A percentile compares a stretch with the other conserved stretches of the same genome.
Evolutionary conservation across 2,797 vertebrate species (phyloP).

Genomic region (Sebastes baramenuke): DNA sequence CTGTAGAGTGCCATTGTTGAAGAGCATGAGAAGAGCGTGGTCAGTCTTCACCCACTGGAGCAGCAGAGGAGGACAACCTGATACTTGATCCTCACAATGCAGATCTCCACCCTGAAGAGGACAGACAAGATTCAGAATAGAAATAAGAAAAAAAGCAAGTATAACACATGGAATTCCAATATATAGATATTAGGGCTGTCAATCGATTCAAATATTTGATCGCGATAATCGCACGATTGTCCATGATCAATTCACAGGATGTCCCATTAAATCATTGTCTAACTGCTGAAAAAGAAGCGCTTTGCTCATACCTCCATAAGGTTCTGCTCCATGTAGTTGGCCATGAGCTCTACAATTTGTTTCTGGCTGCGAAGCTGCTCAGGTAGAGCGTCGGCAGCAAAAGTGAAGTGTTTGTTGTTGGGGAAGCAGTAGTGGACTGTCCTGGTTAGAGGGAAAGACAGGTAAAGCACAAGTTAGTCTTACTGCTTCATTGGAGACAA

Average conservation of each 20-base stretch:
- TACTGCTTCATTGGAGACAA: neutral
- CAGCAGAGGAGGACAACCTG: conserved; percentile 85
- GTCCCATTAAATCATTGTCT: neutral
- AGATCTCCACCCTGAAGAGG: conserved; percentile 91
- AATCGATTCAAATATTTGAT: too few relatives aligned
- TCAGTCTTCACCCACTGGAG: conserved; percentile 99
- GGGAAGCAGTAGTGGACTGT: conserved; percentile 94
- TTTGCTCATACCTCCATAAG: conserved; percentile 91
- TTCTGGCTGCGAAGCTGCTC: conserved; percentile 93
- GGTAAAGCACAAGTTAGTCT: neutral
- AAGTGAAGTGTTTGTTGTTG: conserved; percentile 93
- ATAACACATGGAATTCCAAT: too few relatives aligned
- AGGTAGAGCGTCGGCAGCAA: conserved; percentile 85
- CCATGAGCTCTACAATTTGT: conserved; percentile 91
- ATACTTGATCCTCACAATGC: conserved; percentile 76
- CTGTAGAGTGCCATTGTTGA: conserved; percentile 95
- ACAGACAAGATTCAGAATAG: neutral
- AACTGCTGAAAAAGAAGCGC: accelerated
- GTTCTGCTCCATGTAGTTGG: conserved; percentile 97
- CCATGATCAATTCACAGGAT: neutral
- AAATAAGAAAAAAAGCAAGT: too few relatives aligned
- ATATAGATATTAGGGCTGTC: too few relatives aligned
- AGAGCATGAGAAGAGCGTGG: conserved; percentile 96
- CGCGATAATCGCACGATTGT: too few relatives aligned
- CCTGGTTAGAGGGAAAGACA: conserved; percentile 70